These are phyloP conservation scores for Caprella mutica DNA, from an alignment of 2,888 invertebrate species.

Conservation along the genomic window DNA sequence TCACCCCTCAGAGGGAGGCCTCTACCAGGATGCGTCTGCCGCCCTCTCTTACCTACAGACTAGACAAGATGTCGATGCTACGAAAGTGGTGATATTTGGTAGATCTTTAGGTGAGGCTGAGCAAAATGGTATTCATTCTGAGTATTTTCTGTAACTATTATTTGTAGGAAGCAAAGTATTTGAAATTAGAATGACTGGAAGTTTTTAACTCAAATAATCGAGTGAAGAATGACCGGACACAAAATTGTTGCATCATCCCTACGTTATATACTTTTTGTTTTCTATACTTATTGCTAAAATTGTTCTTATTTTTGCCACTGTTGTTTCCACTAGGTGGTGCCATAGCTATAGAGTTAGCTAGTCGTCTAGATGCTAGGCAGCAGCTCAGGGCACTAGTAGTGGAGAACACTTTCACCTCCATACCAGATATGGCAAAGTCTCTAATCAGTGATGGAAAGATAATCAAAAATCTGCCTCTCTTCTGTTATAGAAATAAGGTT, in stretches of 20 bases:
- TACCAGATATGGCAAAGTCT: conserved; percentile 80
- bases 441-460: conserved; percentile 57
- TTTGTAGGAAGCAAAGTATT: too few relatives aligned
- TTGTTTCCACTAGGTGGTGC: conserved; percentile 58
- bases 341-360: conserved; percentile 75
- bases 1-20: conserved; percentile 69
- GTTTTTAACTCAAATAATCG: too few relatives aligned
- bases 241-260: too few relatives aligned
- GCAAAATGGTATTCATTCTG: too few relatives aligned
- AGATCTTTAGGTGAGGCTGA: conserved; percentile 68
- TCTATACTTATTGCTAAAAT: background rate
- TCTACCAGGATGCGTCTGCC: conserved; percentile 75
- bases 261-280: background rate
- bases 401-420: conserved; percentile 90
- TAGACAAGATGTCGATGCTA: conserved; percentile 68
- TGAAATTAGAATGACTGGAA: too few relatives aligned
- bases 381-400: conserved; percentile 76
- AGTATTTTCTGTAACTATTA: too few relatives aligned
- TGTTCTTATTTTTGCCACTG: background rate
- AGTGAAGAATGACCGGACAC: too few relatives aligned
- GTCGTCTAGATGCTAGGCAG: conserved; percentile 59
- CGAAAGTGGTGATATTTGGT: conserved; percentile 78
- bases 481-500: conserved; percentile 87
- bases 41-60: conserved; percentile 72
- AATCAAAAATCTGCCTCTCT: conserved; percentile 62